phyloP scores from a whole-genome alignment of 2,113 vertebrate genomes.

The Lagopus muta region DNA sequence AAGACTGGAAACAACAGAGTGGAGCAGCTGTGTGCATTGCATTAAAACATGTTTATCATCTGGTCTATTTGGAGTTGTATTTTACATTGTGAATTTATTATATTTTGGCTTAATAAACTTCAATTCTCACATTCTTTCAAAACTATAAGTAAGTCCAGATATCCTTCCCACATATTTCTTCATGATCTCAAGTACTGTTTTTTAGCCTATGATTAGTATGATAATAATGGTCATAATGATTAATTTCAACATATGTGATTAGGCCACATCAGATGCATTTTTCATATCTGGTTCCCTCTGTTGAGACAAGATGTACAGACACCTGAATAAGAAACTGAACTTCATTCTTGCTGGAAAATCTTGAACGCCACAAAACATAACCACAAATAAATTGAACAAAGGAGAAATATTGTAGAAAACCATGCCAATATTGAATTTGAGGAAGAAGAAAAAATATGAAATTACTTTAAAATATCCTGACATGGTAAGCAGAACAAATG shows the following conservation, averaged over 20 bases:
- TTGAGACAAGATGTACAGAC: neutral
- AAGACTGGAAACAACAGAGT: constrained; percentile 44
- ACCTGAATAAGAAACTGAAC: neutral
- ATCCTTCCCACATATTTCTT: constrained; percentile 31
- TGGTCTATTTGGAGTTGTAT: constrained; percentile 45
- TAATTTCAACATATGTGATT: neutral
- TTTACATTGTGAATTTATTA: constrained; percentile 57
- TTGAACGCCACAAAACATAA: neutral
- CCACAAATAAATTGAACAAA: neutral
- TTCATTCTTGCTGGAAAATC: neutral
- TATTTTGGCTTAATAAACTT: constrained; percentile 61
- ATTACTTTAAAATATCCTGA: neutral
- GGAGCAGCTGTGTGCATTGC: constrained; percentile 47
- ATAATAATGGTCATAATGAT: neutral
- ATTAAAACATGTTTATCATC: constrained; percentile 59
- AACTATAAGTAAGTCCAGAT: constrained; percentile 53
- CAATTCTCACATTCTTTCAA: constrained; percentile 57
- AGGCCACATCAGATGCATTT: neutral
- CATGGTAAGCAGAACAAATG: neutral
- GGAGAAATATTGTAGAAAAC: neutral
- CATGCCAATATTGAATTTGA: neutral
- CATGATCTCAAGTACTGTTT: neutral
- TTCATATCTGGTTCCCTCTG: neutral
- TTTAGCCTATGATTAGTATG: neutral
- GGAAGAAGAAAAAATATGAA: neutral